phyloP scores from a whole-genome alignment of 2,797 vertebrate genomes.

The Pseudochirops cupreus region DNA sequence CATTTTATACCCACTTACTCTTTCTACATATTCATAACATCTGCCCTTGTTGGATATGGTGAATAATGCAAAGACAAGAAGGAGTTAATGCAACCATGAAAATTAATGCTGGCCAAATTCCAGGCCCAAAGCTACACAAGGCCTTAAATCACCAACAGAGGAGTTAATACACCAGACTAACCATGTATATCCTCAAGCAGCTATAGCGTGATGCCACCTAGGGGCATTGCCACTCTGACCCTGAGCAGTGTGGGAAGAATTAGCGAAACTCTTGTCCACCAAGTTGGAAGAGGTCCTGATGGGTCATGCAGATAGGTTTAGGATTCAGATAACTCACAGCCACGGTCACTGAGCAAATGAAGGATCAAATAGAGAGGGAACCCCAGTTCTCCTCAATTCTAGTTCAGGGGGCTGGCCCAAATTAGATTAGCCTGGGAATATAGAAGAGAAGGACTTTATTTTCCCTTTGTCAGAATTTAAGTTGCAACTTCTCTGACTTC shows the following conservation, averaged over 20 bases:
- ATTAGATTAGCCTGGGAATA: not conserved
- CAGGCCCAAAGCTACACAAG: not conserved
- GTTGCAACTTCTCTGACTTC: not conserved
- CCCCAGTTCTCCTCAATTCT: not conserved
- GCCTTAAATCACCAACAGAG: constrained; percentile 10
- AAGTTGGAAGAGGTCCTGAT: not conserved
- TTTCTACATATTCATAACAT: not conserved
- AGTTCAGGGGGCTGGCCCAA: not conserved
- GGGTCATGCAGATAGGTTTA: not conserved
- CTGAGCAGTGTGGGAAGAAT: not conserved
- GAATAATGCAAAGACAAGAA: not conserved
- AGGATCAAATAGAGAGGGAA: not conserved
- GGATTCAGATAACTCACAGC: not conserved
- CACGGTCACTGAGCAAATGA: not conserved
- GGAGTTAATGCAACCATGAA: not conserved
- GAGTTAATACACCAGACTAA: not conserved
- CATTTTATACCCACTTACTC: not conserved
- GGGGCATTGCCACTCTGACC: not conserved
- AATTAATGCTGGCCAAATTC: not conserved
- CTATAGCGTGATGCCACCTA: not conserved
- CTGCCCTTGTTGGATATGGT: constrained; percentile 9
- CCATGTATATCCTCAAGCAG: too few relatives aligned
- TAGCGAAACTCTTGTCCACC: not conserved
- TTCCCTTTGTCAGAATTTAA: not conserved
- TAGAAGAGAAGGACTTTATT: not conserved